Evolutionary conservation across 35 echinoderm and acorn worm species (phyloP).

Genomic region (Lytechinus variegatus): DNA sequence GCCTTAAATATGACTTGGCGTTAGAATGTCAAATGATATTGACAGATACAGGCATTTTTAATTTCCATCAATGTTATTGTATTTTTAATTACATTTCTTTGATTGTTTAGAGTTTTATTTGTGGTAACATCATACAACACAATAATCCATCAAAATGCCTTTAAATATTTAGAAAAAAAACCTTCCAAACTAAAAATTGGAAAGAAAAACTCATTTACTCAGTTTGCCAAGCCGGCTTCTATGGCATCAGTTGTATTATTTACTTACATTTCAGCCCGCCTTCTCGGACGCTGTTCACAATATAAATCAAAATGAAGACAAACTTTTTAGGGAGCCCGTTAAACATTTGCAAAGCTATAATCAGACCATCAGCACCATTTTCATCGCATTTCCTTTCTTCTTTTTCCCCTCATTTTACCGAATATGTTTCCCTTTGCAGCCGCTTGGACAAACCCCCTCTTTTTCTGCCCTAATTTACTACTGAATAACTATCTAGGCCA

Average conservation of each 20-base stretch:
- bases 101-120: not conserved
- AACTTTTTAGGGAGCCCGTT: conserved; percentile 1
- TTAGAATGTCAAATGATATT: no score
- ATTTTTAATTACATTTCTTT: no score
- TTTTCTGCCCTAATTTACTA: not conserved
- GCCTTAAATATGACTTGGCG: no score
- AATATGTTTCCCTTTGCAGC: not conserved
- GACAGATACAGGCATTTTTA: no score
- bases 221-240: not conserved
- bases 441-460: not conserved
- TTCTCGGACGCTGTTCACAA: not conserved
- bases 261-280: not conserved
- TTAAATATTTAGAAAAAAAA: not conserved
- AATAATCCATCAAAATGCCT: not conserved
- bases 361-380: not conserved
- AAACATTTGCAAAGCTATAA: conserved; percentile 14
- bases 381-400: not conserved
- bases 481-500: not conserved
- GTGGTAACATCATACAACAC: not conserved
- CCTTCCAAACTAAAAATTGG: not conserved
- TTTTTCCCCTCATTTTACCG: not conserved
- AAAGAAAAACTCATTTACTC: not conserved
- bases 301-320: not conserved
- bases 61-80: no score
- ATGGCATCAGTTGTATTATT: not conserved